Base-by-base conservation (phyloP, 1,140 invertebrate genomes). In the Eumeta japonica region DNA sequence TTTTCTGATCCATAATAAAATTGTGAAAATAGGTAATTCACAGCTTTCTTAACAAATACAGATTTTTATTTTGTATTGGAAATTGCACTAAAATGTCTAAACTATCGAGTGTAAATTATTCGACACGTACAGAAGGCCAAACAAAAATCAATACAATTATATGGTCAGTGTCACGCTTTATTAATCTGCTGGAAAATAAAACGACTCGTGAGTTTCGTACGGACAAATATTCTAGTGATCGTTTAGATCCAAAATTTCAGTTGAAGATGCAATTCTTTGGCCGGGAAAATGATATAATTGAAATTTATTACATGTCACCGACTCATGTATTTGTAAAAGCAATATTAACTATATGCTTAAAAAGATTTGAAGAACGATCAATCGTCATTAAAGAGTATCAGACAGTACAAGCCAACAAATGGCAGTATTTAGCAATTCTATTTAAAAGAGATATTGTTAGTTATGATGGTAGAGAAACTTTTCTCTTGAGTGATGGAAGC, bases 241-340 rank as follows among this genome's bases (percentile, higher is more conserved):
- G 56, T n/a, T 14, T 43, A 3, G 56, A 63, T 12, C 46, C 52
- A 9, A 49, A 45, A 35, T 66, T 72, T 19, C 62, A 70, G 43
- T 46, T 72, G 15, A 74, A 74, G 52, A 68, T 74, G 58, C 61
- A 64, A 43, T 63, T 74, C 35, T 45, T 70, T 13, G 70, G 70
- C 3, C 48, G 53, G 10, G 52, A 63, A 18, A 70, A 72, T 34
- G 65, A 72, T 28, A 55, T 74, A 0, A 63, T 74, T 17, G 70
- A 74, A 39, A 58, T 74, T 24, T 68, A 63, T 43, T 74, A 72
- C 20, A 39, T 72, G 30, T 65, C 60, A 3, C 59, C 65, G 5
- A 53, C 36, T 28, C 52, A 64, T 3, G 54, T 74, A 9, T 74
- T 74, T 50, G 34, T 71, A 27, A 71, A 74, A 52, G 54, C 66